Base-by-base conservation (phyloP, 2,113 vertebrate species). In the Puntigrus tetrazona region DNA sequence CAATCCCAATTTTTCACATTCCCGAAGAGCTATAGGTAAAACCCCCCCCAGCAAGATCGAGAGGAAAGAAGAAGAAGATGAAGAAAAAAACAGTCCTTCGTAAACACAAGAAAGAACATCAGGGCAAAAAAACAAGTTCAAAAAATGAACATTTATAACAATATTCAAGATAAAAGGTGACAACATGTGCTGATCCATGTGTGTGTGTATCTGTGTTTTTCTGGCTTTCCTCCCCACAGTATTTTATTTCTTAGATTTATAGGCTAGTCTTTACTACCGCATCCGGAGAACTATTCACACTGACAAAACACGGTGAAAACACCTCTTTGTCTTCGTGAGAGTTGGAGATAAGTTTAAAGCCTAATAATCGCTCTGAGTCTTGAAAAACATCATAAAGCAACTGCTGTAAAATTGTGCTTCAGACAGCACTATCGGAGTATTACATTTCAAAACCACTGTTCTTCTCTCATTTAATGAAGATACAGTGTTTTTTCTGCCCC, bases 301-400 rank as follows among this genome's bases (percentile, higher is more conserved):
- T 67, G 74, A 75, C 59, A 83, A 73, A 80, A 61, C 45, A 47
- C 34, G 5, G 76, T 65, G 73, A 41, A 83, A 80, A 67, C 57
- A 47, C 55, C 77, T 63, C 55, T 85, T 87, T 79, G 84, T 85
- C 74, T 76, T 82, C 45, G 77, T 85, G 81, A 85, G 47, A 81
- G 38, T 67, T 11, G 59, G 38, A 82, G 70, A 77, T 72, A 59
- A 69, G 73, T 83, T 76, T 80, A 81, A 57, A 50, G 55, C 74
- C 69, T 78, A 74, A 83, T 67, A 83, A 85, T 67, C 84, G 61
- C 79, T 69, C 76, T 5, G 29, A 61, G 86, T 84, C 70, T 73
- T 25, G 63, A 52, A 41, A 81, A 75, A 67, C 3, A 36, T 20
- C 36, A 75, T 41, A 80, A 59, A 83, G 74, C 27, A 59, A 87